phyloP scores from a whole-genome alignment of 2,888 invertebrate genomes.

The Orthonevra nobilis region DNA sequence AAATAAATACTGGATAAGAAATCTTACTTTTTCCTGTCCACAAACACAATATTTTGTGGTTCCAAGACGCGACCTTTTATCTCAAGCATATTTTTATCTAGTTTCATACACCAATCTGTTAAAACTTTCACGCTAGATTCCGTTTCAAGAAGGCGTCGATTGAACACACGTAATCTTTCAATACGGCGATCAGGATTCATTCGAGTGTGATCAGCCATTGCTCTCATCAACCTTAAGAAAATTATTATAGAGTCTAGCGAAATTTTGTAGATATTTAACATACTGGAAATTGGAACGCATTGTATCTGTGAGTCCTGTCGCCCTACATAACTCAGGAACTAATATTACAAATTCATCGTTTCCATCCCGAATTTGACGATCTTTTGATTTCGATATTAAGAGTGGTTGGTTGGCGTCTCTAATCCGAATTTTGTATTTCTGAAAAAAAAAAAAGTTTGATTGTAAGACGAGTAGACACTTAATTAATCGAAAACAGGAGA shows the following conservation, averaged over 20 bases:
- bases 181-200: constrained; percentile 88
- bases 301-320: constrained; percentile 89
- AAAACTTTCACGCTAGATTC: constrained; percentile 83
- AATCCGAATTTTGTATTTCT: constrained; percentile 87
- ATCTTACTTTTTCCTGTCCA: constrained; percentile 75
- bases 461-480: no score
- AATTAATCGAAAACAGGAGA: no score
- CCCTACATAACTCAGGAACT: constrained; percentile 91
- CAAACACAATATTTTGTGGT: constrained; percentile 84
- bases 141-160: constrained; percentile 82
- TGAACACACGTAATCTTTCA: constrained; percentile 85
- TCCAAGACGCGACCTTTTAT: constrained; percentile 86
- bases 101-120: constrained; percentile 85
- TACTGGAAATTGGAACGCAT: constrained; percentile 84
- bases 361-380: constrained; percentile 85
- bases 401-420: constrained; percentile 87
- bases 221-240: constrained; percentile 82
- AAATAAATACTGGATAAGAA: background rate
- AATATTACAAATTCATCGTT: constrained; percentile 85
- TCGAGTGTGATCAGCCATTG: constrained; percentile 88
- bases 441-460: no score
- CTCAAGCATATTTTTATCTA: constrained; percentile 83
- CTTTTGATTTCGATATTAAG: constrained; percentile 86
- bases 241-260: no score
- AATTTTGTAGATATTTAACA: no score